Evolutionary conservation across 64 coral and sea anemone genomes (phyloP).

Genomic region (Pocillopora verrucosa): DNA sequence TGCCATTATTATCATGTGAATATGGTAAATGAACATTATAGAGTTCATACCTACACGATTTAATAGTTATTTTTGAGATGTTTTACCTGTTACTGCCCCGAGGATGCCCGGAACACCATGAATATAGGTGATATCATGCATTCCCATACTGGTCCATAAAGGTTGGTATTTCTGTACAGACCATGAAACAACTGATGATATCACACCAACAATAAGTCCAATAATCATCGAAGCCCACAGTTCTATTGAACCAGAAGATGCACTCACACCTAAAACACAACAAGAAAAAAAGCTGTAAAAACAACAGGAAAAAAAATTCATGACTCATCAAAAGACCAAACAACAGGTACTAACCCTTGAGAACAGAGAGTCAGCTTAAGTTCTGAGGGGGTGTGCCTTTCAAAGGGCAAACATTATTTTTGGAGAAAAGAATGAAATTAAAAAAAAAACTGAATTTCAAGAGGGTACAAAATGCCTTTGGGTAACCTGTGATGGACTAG

Average conservation of each 20-base stretch:
- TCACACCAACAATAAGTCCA: conserved; percentile 72
- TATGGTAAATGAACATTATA: neutral
- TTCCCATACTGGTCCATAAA: conserved; percentile 63
- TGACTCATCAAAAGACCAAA: too few relatives aligned
- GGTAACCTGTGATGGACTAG: too few relatives aligned
- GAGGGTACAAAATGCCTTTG: too few relatives aligned
- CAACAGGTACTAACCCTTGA: too few relatives aligned
- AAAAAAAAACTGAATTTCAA: too few relatives aligned
- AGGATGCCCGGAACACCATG: conserved; percentile 86
- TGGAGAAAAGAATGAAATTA: too few relatives aligned
- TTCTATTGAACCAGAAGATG: conserved; percentile 68
- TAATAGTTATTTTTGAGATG: neutral
- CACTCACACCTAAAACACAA: conserved; percentile 58
- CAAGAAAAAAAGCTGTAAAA: too few relatives aligned
- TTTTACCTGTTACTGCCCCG: conserved; percentile 70
- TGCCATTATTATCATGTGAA: neutral
- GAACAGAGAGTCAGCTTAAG: too few relatives aligned
- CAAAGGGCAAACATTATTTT: too few relatives aligned
- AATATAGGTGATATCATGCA: conserved; percentile 70
- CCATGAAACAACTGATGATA: conserved; percentile 48
- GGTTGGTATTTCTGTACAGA: conserved; percentile 59
- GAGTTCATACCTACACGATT: too few relatives aligned
- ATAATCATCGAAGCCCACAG: conserved; percentile 72
- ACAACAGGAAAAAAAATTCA: neutral
- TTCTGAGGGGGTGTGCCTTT: too few relatives aligned